These are phyloP conservation scores for Odocoileus hemionus DNA, from an alignment of 2,113 vertebrate species.

Conservation along the genomic window DNA sequence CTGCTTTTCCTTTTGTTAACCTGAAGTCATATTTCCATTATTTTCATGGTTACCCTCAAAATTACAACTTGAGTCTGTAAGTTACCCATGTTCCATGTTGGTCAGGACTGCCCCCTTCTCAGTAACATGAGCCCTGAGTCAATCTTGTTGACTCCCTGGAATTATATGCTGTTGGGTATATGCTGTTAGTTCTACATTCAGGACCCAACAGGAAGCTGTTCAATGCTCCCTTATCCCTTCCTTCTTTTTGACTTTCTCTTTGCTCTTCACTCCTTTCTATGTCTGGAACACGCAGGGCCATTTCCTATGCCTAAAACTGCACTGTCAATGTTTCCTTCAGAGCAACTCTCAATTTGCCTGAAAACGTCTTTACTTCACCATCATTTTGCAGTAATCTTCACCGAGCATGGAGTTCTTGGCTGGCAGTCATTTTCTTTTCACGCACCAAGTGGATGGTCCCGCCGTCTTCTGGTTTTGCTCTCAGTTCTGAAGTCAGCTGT, in stretches of 20 bases:
- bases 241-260: neutral
- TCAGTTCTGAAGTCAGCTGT: neutral
- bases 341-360: neutral
- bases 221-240: too few species aligned
- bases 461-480: neutral
- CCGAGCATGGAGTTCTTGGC: neutral
- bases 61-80: neutral
- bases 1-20: neutral
- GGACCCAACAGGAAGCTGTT: neutral
- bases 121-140: neutral
- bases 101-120: neutral
- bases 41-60: neutral
- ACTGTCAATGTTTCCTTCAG: neutral
- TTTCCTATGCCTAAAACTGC: neutral
- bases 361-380: neutral
- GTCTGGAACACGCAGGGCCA: neutral
- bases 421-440: neutral
- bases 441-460: neutral
- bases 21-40: neutral
- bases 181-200: neutral
- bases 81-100: too few species aligned
- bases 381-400: neutral
- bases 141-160: rapidly evolving
- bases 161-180: too few species aligned
- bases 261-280: neutral